phyloP scores from a whole-genome alignment of 2,113 vertebrate genomes.

The Ptychochromis oligacanthus region DNA sequence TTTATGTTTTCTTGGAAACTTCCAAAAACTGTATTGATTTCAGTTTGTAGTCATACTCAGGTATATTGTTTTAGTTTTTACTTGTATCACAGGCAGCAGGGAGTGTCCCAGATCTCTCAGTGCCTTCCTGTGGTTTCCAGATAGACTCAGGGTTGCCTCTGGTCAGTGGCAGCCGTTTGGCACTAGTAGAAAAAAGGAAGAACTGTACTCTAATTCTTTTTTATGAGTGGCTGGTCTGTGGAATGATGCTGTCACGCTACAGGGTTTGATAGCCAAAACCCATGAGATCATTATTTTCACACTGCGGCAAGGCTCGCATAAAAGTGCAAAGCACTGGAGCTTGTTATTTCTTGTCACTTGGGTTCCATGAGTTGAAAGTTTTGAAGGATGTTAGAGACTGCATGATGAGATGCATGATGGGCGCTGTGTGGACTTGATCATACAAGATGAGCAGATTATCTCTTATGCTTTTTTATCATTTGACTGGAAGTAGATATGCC shows the following conservation, averaged over 20 bases:
- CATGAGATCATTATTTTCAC: constrained; percentile 63
- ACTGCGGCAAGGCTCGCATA: constrained; percentile 28
- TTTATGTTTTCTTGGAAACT: not conserved
- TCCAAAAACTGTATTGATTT: not conserved
- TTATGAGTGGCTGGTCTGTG: constrained; percentile 27
- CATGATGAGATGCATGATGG: constrained; percentile 48
- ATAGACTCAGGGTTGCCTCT: not conserved
- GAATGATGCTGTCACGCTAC: constrained; percentile 46
- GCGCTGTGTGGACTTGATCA: constrained; percentile 52
- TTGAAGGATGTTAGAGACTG: constrained; percentile 67
- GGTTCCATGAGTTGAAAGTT: constrained; percentile 47
- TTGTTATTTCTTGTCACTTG: constrained; percentile 65
- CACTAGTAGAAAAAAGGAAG: constrained; percentile 8
- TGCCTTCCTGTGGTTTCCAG: not conserved
- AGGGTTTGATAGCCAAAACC: constrained; percentile 54
- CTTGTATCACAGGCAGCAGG: not conserved
- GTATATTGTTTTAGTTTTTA: not conserved
- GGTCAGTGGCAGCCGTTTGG: constrained; percentile 13
- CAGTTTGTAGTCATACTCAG: not conserved
- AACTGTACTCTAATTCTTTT: constrained; percentile 35
- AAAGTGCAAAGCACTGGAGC: constrained; percentile 52
- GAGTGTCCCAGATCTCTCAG: not conserved
- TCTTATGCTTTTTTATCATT: constrained; percentile 38
- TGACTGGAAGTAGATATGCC: constrained; percentile 18
- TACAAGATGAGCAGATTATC: constrained; percentile 33